Evolutionary conservation across 2,888 invertebrate genomes (phyloP), one percentile per base, ranked within the genome.

Genomic region (Deilephila porcellus): DNA sequence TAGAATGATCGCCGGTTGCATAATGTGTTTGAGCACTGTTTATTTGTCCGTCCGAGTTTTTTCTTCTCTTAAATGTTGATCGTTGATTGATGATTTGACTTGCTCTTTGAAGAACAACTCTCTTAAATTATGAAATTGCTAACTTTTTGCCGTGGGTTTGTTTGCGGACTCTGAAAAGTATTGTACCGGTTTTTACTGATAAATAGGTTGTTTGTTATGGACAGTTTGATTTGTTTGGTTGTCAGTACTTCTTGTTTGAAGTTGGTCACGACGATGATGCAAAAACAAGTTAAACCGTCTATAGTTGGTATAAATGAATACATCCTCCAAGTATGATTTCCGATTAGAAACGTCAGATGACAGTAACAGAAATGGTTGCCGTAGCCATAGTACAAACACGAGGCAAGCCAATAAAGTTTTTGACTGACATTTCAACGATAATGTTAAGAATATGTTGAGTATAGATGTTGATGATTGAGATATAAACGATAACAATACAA

Each of bases 11-110:
- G 84, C 85, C 84, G 87, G 88, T 91, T 91, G 88, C 89, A 88
- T 90, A 91, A 91, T 90, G 88, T 88, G 88, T 90, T 89, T 87
- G 88, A 88, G 88, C 88, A 88, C 86, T 89, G 88, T 90, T 88
- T 87, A 86, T 88, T 86, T 86, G 78, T 80, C 75, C 74, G 83
- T 81, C 77, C 80, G 82, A 82, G 89, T 89, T 89, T 88, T 86
- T 87, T 82, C 84, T 82, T 84, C 80, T 86, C 85, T 84, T 81
- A 84, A 86, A 85, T 86, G 86, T 82, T 85, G 86, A 85, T 85
- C 84, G 85, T 86, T 90, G 90, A 91, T 91, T 87, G 89, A 90
- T 89, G 84, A 81, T 82, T 84, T 86, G 85, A 86, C 86, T 82
- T 78, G 78, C 76, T 75, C 77, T 79, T 81, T 86, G 83, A 86